Base-by-base conservation (phyloP, 2,888 invertebrate genomes). In the Gasteruption jaculator region DNA sequence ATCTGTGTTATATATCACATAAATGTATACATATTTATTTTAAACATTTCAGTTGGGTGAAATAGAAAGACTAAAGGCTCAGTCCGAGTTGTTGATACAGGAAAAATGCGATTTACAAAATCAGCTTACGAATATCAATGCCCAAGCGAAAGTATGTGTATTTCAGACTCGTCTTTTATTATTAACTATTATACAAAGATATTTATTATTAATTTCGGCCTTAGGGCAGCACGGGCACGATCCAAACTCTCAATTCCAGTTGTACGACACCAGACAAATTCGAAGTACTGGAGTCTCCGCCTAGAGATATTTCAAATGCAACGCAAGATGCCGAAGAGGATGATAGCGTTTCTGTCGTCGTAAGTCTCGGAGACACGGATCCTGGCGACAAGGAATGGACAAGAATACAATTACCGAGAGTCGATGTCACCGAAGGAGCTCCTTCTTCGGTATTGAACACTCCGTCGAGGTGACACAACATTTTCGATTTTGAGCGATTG, bases 81-180 rank as follows among this genome's bases (percentile, higher is more conserved):
- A 78, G 61, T 64, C 76, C 33, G 70, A 70, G 42, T 71, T 71
- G 3, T 63, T 81, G 40, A 78, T 81, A 54, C 75, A 75, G 31
- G 80, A 80, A 52, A 80, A 80, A 54, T 55, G 74, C 10, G 76
- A 79, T 54, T 74, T 80, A 47, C 76, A 79, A 11, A 74, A 78
- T 54, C 74, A 60, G 20, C 49, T 65, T 15, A 49, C 52, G 0
- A 31, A 41, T 2, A 35, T 42, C 5, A 54, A 43, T 24, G 43
- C 52, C 45, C 43, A 50, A 20, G 29, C 42, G 15, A 60, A 56
- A 46, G 60, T 60, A 44, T 20, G 14, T 12, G 38, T 26, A 44
- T 4, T 18, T 25, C n/a, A 3, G n/a, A 6, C 26, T 14, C n/a
- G 20, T 5, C 36, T 32, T 38, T 44, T 15, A 6, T 27, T 8